Percentiles rank a stretch among this genome's conserved stretches.
Evolutionary conservation across 2,797 vertebrate species (phyloP).

Genomic region (Peromyscus aztecus): DNA sequence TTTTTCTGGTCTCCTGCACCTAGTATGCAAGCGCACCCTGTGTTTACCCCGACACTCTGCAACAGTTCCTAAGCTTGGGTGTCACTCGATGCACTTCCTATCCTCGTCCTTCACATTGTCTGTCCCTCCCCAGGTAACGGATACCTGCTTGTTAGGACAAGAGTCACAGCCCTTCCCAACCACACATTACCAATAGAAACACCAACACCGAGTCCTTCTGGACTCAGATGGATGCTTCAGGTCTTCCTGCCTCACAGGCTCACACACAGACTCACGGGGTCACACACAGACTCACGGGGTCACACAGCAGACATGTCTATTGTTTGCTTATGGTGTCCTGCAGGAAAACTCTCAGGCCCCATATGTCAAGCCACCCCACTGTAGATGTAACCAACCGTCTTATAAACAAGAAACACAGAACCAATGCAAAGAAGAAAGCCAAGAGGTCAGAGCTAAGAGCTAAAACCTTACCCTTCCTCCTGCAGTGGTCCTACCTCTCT

Average conservation of each 20-base stretch:
- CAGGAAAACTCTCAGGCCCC: background rate
- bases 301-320: background rate
- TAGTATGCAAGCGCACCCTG: rapidly evolving
- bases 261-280: too few species aligned
- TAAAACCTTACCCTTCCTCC: too few species aligned
- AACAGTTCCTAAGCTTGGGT: too few species aligned
- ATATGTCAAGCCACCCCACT: background rate
- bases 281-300: background rate
- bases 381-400: too few species aligned
- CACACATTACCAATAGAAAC: too few species aligned
- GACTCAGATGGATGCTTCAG: rapidly evolving
- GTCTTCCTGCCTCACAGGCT: background rate
- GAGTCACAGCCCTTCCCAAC: background rate
- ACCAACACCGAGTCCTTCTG: rapidly evolving
- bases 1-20: background rate
- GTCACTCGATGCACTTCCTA: background rate
- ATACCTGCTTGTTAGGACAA: too few species aligned
- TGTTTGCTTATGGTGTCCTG: background rate
- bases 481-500: too few species aligned
- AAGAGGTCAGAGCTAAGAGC: too few species aligned
- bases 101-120: background rate
- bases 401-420: too few species aligned
- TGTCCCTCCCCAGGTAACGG: too few species aligned
- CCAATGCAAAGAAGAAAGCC: too few species aligned
- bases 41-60: too few species aligned